Evolutionary conservation across 2,888 invertebrate genomes (phyloP).

Genomic region (Molanna angustata): DNA sequence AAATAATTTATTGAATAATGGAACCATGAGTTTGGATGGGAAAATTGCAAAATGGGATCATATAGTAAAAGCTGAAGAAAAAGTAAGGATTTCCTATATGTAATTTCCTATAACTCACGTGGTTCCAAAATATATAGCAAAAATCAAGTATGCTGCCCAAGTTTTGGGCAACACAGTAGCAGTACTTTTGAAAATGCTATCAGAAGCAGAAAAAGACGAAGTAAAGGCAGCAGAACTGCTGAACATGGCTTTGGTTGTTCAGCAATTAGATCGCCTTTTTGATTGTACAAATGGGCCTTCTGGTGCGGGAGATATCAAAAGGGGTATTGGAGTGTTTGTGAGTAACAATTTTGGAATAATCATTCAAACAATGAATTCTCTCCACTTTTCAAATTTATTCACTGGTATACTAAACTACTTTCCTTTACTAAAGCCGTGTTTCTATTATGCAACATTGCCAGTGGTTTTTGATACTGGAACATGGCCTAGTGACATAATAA

Average conservation of each 20-base stretch:
- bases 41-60: neutral
- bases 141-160: conserved; percentile 5
- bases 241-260: neutral
- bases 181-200: neutral
- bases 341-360: too few species aligned
- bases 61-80: neutral
- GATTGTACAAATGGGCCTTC: conserved; percentile 1
- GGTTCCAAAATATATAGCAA: neutral
- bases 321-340: too few species aligned
- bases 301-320: neutral
- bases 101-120: neutral
- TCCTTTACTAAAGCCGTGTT: too few species aligned
- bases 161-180: conserved; percentile 3
- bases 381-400: too few species aligned
- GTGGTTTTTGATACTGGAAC: too few species aligned
- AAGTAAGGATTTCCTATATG: too few species aligned
- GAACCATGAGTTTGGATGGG: neutral
- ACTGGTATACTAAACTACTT: too few species aligned
- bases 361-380: too few species aligned
- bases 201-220: conserved; percentile 1
- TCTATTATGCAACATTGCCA: too few species aligned
- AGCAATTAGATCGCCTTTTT: neutral
- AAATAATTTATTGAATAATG: conserved; percentile 3
- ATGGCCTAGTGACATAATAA: too few species aligned
- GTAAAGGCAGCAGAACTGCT: neutral